Conservation (phyloP, 2,797 vertebrate genomes). For the Chiroxiphia lanceolata region DNA sequence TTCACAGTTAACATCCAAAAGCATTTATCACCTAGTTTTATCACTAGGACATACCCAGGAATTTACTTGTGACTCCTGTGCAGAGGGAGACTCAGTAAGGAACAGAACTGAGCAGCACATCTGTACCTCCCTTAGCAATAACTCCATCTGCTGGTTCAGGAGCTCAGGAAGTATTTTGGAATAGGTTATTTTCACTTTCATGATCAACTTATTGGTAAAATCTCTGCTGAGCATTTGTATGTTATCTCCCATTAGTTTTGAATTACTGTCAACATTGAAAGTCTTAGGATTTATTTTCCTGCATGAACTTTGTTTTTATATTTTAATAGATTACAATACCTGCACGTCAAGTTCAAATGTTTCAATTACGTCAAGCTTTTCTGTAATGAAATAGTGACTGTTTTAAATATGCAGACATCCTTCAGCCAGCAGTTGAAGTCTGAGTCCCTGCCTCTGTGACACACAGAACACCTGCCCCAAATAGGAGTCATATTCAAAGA, state of each 20-base stretch:
- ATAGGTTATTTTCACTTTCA: not conserved
- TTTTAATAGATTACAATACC: not conserved
- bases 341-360: not conserved
- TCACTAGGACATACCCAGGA: not conserved
- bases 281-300: not conserved
- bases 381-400: not conserved
- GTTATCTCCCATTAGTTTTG: not conserved
- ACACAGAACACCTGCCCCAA: not conserved
- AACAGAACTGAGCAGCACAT: not conserved
- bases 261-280: not conserved
- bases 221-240: not conserved
- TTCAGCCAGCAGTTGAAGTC: not conserved
- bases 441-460: not conserved
- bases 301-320: not conserved
- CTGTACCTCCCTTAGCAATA: not conserved
- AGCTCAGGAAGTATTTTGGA: not conserved
- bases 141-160: slow-evolving; percentile 38
- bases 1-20: not conserved
- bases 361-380: not conserved
- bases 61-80: not conserved
- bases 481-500: not conserved
- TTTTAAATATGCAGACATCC: not conserved
- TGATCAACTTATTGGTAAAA: not conserved
- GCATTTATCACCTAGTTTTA: not conserved
- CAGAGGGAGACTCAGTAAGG: not conserved